Evolutionary conservation across 2,797 vertebrate genomes (phyloP).

Genomic region (Acridotheres tristis): DNA sequence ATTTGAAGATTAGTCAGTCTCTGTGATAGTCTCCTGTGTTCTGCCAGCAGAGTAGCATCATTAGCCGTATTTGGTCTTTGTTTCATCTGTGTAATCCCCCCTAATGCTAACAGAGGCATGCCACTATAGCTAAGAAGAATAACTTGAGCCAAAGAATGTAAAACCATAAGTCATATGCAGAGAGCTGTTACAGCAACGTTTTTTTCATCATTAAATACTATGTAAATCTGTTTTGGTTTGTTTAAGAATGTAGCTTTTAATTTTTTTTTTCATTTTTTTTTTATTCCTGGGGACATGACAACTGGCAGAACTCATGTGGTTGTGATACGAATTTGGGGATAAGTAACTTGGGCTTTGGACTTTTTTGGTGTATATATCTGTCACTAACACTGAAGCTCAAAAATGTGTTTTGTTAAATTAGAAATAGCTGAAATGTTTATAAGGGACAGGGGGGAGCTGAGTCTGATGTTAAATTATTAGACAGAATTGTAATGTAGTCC

Average conservation of each 20-base stretch:
- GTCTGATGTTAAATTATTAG: neutral
- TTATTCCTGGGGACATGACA: neutral
- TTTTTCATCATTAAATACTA: neutral
- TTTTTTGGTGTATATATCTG: neutral
- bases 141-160: neutral
- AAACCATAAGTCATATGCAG: neutral
- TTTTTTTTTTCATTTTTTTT: neutral
- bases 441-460: neutral
- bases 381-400: neutral
- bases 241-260: neutral
- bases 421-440: neutral
- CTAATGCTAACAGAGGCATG: neutral
- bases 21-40: neutral
- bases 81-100: neutral
- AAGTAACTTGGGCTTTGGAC: neutral
- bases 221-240: neutral
- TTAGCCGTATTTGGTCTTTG: neutral
- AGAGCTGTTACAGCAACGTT: neutral
- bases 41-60: neutral
- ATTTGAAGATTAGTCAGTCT: conserved; percentile 8
- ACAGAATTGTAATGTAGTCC: neutral
- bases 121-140: neutral
- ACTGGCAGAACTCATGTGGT: neutral
- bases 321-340: neutral
- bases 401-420: neutral